These are phyloP conservation scores for Thamnaconus septentrionalis DNA, from an alignment of 2,113 vertebrate species.

Conservation along the genomic window DNA sequence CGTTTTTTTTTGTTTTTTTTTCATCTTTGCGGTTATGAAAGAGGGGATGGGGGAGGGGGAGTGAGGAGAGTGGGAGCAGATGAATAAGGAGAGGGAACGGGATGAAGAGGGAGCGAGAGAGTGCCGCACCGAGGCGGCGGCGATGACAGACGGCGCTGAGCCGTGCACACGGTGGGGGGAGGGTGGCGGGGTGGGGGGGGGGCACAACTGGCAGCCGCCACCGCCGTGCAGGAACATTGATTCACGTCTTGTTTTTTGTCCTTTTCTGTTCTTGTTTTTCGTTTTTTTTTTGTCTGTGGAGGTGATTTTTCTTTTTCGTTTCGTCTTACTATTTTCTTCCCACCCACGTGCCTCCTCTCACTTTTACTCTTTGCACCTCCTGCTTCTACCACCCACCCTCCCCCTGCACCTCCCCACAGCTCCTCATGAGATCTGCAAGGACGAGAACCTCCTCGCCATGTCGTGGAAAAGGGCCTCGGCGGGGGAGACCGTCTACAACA, in stretches of 20 bases:
- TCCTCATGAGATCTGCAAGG: constrained; percentile 93
- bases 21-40: constrained; percentile 60
- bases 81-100: constrained; percentile 60
- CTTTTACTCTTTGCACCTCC: no score
- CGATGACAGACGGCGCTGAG: constrained; percentile 61
- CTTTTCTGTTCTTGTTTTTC: constrained; percentile 20
- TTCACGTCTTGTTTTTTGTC: constrained; percentile 57
- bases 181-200: no score
- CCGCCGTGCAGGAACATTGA: constrained; percentile 50
- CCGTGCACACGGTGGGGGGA: constrained; percentile 42
- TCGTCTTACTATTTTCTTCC: constrained; percentile 9
- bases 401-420: constrained; percentile 66
- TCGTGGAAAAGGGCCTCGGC: constrained; percentile 94
- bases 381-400: no score
- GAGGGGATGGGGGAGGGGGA: constrained; percentile 11
- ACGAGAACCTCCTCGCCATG: constrained; percentile 87
- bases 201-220: no score
- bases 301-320: constrained; percentile 32
- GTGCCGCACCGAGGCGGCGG: constrained; percentile 57
- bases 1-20: constrained; percentile 36
- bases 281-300: constrained; percentile 4
- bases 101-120: constrained; percentile 67
- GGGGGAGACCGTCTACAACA: constrained; percentile 96
- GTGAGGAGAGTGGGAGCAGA: constrained; percentile 24
- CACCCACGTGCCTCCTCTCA: no score